phyloP scores from a whole-genome alignment of 2,797 vertebrate species.

The Cuniculus paca region DNA sequence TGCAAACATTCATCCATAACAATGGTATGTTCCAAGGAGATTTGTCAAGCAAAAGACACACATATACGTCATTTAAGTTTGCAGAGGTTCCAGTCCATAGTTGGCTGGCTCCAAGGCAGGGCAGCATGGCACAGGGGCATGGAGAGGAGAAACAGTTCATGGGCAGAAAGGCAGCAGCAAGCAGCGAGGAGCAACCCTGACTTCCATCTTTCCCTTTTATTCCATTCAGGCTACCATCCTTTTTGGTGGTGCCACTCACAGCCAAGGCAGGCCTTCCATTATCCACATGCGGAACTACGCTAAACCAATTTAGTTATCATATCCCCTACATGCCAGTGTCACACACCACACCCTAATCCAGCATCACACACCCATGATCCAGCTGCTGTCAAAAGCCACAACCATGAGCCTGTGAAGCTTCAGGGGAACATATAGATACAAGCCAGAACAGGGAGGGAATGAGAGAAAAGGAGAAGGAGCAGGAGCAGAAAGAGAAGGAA shows the following conservation, averaged over 20 bases:
- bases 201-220: neutral
- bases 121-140: neutral
- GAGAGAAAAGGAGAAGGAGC: neutral
- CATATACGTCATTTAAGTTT: neutral
- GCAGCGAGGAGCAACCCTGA: neutral
- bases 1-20: neutral
- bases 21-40: conserved; percentile 15
- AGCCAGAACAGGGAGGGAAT: neutral
- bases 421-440: neutral
- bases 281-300: neutral
- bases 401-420: neutral
- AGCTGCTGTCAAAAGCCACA: neutral
- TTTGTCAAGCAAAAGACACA: neutral
- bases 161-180: neutral
- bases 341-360: neutral
- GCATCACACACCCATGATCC: neutral
- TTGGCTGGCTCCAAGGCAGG: neutral
- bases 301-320: neutral
- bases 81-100: neutral
- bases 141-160: neutral
- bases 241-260: neutral
- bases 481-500: too few species aligned
- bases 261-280: neutral
- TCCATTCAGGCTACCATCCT: neutral
- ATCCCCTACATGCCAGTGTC: neutral